Percentiles rank a stretch among this genome's conserved stretches.
phyloP scores from a whole-genome alignment of 2,113 vertebrate genomes.

The Paramormyrops kingsleyae region DNA sequence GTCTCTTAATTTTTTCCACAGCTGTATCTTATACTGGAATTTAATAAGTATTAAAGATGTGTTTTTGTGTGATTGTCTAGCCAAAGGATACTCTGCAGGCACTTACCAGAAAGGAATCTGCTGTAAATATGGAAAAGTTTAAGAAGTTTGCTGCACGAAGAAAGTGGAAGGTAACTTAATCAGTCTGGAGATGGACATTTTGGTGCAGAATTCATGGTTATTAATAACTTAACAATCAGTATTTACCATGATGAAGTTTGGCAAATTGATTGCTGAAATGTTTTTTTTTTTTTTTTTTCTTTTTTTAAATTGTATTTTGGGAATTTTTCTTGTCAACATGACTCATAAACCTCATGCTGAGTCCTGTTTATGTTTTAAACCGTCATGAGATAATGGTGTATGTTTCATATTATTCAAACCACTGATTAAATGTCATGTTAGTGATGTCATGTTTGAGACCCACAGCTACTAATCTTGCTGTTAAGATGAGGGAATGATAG shows the following conservation, averaged over 20 bases:
- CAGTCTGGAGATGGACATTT: not conserved
- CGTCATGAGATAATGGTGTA: not conserved
- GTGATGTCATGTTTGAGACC: not conserved
- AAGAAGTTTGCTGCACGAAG: conserved; percentile 94
- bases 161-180: conserved; percentile 86
- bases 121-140: conserved; percentile 99
- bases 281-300: not conserved
- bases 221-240: not conserved
- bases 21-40: not conserved
- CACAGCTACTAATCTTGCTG: not conserved
- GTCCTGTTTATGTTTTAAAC: not conserved
- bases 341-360: not conserved
- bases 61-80: conserved; percentile 45
- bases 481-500: not conserved
- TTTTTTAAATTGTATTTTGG: not conserved
- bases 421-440: not conserved
- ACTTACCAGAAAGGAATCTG: conserved; percentile 91
- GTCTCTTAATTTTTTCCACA: no score
- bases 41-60: not conserved
- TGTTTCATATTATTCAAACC: not conserved
- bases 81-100: conserved; percentile 94
- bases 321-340: not conserved
- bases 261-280: not conserved
- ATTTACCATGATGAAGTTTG: not conserved
- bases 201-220: not conserved